phyloP scores from a whole-genome alignment of 2,888 invertebrate genomes.

The Phortica magna region DNA sequence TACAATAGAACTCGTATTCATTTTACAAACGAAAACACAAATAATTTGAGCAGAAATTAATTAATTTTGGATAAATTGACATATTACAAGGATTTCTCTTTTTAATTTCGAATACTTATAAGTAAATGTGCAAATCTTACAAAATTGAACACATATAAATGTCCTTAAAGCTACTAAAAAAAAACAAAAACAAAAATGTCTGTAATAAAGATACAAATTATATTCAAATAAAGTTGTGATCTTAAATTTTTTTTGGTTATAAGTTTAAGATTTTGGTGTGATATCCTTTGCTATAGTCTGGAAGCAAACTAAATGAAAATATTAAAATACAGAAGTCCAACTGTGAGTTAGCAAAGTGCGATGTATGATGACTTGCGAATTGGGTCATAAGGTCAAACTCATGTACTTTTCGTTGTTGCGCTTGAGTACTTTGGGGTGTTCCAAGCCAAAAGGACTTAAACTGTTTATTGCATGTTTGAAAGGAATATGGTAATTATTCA shows the following conservation, averaged over 20 bases:
- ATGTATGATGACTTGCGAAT: too few species aligned
- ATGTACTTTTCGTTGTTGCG: too few species aligned
- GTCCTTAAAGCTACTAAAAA: neutral
- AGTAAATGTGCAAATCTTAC: neutral
- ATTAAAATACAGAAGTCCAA: too few species aligned
- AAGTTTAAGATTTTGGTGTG: too few species aligned
- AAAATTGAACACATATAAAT: neutral
- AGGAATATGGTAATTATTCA: neutral
- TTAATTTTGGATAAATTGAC: neutral
- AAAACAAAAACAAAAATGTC: conserved; percentile 4
- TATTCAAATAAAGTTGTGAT: neutral
- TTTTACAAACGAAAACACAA: neutral
- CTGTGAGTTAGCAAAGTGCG: too few species aligned
- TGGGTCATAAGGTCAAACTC: too few species aligned
- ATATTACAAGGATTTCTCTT: neutral
- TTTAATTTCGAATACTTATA: neutral
- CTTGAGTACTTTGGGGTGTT: too few species aligned
- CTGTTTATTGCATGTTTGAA: conserved; percentile 6
- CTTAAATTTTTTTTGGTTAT: too few species aligned
- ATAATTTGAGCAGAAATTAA: neutral
- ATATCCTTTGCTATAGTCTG: too few species aligned
- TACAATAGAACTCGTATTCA: neutral
- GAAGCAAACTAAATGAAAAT: too few species aligned
- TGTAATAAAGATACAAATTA: conserved; percentile 17
- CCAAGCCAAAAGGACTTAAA: neutral